Evolutionary conservation across 2,888 invertebrate genomes (phyloP).

Genomic region (Rhorus exstirpatorius): DNA sequence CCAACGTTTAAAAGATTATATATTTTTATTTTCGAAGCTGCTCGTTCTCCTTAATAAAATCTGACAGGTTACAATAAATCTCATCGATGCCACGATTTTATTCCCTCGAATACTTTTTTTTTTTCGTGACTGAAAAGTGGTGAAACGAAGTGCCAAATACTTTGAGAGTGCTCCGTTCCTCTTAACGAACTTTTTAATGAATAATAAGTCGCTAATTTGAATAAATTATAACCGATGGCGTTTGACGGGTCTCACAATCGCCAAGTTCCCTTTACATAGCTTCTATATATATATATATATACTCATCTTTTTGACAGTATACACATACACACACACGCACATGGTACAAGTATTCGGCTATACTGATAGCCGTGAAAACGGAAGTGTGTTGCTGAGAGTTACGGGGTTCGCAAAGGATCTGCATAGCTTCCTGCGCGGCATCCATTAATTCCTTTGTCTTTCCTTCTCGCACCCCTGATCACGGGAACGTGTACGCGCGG

Average conservation of each 20-base stretch:
- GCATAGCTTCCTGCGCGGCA: constrained; percentile 80
- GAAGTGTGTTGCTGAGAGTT: constrained; percentile 74
- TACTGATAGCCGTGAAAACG: constrained; percentile 76
- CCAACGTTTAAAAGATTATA: no score
- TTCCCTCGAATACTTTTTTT: neutral
- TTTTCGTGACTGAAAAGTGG: constrained; percentile 19
- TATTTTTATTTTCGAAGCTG: no score
- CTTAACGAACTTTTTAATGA: constrained; percentile 83
- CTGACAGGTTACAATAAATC: constrained; percentile 13
- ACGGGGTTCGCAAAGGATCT: constrained; percentile 69
- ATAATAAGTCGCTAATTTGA: constrained; percentile 85
- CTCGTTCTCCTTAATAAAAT: neutral
- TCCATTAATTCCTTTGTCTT: constrained; percentile 86
- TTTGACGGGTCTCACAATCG: constrained; percentile 80
- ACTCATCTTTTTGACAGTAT: neutral
- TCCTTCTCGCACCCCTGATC: constrained; percentile 59
- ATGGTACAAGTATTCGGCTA: constrained; percentile 8
- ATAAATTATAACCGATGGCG: constrained; percentile 86
- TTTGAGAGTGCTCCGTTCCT: neutral
- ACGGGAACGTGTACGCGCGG: constrained; percentile 20
- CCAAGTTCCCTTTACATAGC: constrained; percentile 17
- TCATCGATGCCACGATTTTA: constrained; percentile 35
- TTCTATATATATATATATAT: constrained; percentile 4
- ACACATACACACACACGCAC: neutral
- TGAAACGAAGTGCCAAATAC: constrained; percentile 19